A percentile compares a stretch with the other conserved stretches of the same genome.
phyloP scores from a whole-genome alignment of 2,888 invertebrate species.

The Epinotia ramella region DNA sequence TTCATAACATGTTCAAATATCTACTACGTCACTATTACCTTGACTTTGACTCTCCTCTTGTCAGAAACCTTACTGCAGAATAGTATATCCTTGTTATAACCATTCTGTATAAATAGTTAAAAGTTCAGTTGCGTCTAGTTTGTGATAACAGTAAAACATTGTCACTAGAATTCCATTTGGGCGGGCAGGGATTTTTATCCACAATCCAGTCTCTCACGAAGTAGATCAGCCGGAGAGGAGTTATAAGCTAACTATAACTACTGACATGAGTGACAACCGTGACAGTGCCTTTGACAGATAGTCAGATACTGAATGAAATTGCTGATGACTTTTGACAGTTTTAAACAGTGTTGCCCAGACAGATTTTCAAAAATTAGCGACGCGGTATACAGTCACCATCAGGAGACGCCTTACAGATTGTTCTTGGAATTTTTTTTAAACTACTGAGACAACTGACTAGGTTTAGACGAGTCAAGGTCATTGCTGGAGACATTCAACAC shows the following conservation, averaged over 20 bases:
- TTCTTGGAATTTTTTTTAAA: no score
- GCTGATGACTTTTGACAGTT: no score
- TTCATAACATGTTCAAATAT: slow-evolving; percentile 1
- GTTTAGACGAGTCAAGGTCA: no score
- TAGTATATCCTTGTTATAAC: slow-evolving; percentile 58
- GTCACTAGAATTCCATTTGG: slow-evolving; percentile 44
- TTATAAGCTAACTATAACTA: background rate
- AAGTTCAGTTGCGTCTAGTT: slow-evolving; percentile 36
- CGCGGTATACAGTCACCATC: no score
- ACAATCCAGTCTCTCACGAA: background rate
- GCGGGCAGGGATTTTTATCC: background rate
- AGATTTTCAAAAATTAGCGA: no score
- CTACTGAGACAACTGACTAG: no score
- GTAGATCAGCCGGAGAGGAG: background rate
- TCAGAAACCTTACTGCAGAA: slow-evolving; percentile 53
- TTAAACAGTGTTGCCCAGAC: no score
- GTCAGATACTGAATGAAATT: no score
- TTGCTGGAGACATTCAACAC: no score
- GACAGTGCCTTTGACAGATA: no score
- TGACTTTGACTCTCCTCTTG: slow-evolving; percentile 50
- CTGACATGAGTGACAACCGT: no score
- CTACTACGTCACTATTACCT: slow-evolving; percentile 26
- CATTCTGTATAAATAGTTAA: slow-evolving; percentile 56
- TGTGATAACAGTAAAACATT: slow-evolving; percentile 43
- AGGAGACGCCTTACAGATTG: no score